Evolutionary conservation across 2,888 invertebrate genomes (phyloP), one percentile per base, ranked within the genome.

Genomic region (Miltochrista miniata): DNA sequence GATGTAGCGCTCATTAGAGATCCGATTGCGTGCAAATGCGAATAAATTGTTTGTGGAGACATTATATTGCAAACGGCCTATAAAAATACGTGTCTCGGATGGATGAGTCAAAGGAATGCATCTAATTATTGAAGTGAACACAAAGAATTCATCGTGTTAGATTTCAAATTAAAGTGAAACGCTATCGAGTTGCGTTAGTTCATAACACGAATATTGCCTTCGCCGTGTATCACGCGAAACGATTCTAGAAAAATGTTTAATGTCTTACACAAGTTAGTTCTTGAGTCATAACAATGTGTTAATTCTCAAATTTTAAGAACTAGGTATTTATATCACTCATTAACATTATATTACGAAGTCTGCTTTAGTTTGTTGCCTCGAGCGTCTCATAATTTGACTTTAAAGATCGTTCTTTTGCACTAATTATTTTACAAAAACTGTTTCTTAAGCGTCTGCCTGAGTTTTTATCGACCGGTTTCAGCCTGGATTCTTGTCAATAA

Each of bases 41-140:
- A 74, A 78, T 69, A 73, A 78, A 76, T 80, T 11, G 69, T 76
- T 79, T 71, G 79, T 65, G 66, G 67, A 76, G 79, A 83, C 80
- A 79, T 76, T 70, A 65, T 79, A 85, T 80, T 81, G 83, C 81
- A 82, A 85, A 84, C 81, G 76, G 70, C 79, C 81, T 86, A 86
- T 87, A 87, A 87, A 86, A 85, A 83, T 83, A 79, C 79, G 78
- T 77, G 85, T 83, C 85, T 80, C 84, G 86, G 79, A 72, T 87
- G 87, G 85, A 81, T 87, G 88, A 86, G 68, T 88, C 88, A 85
- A 77, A 77, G 83, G 87, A 85, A 89, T 87, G 85, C 79, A 76
- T 82, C 85, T 88, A 87, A 88, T 87, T 87, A 76, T 84, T 73
- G 76, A 76, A 76, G 78, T 80, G 81, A 79, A 79, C 74, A 82